Base-by-base conservation (phyloP, 2,797 vertebrate genomes). In the Euphonia xanthogaster region DNA sequence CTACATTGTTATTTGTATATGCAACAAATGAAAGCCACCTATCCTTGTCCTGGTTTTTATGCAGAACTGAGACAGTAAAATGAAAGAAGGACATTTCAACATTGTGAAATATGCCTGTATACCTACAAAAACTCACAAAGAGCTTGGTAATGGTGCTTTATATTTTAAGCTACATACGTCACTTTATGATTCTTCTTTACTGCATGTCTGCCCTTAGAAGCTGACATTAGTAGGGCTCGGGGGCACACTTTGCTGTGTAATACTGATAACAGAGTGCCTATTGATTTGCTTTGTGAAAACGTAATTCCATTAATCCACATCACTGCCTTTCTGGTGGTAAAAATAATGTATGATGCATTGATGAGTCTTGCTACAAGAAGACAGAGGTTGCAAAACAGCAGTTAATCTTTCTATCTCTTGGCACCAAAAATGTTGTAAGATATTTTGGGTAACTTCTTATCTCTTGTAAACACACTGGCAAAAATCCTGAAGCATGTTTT, bases 231-330 rank as follows among this genome's bases (percentile, higher is more conserved):
- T 42, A 44, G 74, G 57, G 60, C 58, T 87, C 0, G 3, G 18
- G 40, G 37, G 21, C 61, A 35, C 1, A 2, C 81, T 76, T 82
- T 82, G 40, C 67, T 58, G 45, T 28, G 33, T 79, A 48, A 42
- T 67, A 14, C 68, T 51, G 37, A 33, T 80, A 86, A 73, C 31
- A 58, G 54, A 45, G 50, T 30, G 57, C 3, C 7, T 57, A 60
- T 85, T 55, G 85, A 74, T 93, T 83, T 88, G 31, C 73, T 71
- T 86, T 48, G 30, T 91, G 79, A 48, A 60, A 70, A 35, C 4
- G 2, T 75, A 73, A 70, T 92, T 74, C 53, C n/a, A 50, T 91
- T 94, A 92, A 83, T 86, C 57, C 45, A 54, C 57, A 57, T 75
- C 81, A 50, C 33, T 76, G 55, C 57, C 35, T 60, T 74, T 73